Base-by-base conservation (phyloP, 2,797 vertebrate genomes). In the Nyctalus aviator region DNA sequence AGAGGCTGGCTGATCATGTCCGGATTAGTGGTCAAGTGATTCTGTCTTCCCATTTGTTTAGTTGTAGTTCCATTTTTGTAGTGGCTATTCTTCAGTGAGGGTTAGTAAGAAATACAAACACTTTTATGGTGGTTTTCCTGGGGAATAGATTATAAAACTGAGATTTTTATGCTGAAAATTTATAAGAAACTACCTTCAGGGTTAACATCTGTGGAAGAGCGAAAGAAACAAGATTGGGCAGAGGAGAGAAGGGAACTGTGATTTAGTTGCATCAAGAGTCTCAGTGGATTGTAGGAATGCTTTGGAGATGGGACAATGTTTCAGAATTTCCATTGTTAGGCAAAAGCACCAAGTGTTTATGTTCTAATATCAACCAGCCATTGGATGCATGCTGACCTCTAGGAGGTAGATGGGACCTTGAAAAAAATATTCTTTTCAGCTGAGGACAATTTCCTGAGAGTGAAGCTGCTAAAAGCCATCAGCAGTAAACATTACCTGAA, bases 81-180 rank as follows among this genome's bases (percentile, higher is more conserved):
- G 44, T 69, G 25, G 15, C 46, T 46, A 68, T 32, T 76, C 18
- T 53, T 32, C 53, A 17, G 41, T 59, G 71, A 35, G 14, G 12
- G 25, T 62, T 90, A 82, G 37, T 32, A 69, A 55, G 18, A 73
- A 62, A 71, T 25, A 21, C 15, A 75, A 81, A 81, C 9, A 73
- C 6, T 82, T 93, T 91, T 93, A 55, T 62, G 48, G 48, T 79
- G 2, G 1, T 50, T 92, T 78, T 27, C 46, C 17, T 71, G 18
- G 18, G 59, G 94, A 95, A 87, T 8, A 79, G 37, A 91, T 59
- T 84, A 71, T 71, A 48, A 90, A 12, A 20, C 20, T 96, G 44
- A 92, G 14, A 53, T 72, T 69, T 96, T 30, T 79, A 64, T 73
- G 57, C 35, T 92, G 53, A 79, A 96, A 94, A 64, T 92, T n/a